These are phyloP conservation scores for Hippocampus mohnikei DNA, from an alignment of 2,113 vertebrate genomes.

Conservation along the genomic window DNA sequence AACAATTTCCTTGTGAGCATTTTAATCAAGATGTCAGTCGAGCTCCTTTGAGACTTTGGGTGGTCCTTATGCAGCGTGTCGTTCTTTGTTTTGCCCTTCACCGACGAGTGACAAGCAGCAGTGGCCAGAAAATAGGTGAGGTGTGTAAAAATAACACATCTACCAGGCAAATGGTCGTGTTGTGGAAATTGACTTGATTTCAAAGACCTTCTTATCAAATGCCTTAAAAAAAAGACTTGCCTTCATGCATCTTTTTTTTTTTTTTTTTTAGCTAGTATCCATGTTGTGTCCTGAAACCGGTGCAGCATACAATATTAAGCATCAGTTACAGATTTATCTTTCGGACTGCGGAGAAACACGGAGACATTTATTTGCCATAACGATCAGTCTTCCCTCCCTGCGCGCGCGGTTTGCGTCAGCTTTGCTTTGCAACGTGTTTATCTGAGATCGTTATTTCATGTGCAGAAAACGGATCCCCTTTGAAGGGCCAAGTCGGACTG, in stretches of 20 bases:
- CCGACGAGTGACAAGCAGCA: background rate
- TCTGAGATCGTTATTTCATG: conserved; percentile 70
- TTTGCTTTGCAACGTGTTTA: conserved; percentile 59
- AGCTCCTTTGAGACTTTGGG: background rate
- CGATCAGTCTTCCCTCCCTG: conserved; percentile 28
- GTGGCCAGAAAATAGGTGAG: background rate
- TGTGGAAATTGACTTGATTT: conserved; percentile 23
- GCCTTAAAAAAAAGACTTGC: conserved; percentile 39
- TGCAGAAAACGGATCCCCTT: conserved; percentile 65
- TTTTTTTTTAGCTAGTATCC: conserved; percentile 7
- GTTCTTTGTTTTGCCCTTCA: background rate
- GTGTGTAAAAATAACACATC: conserved; percentile 16
- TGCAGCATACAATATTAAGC: conserved; percentile 22
- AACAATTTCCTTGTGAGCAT: background rate
- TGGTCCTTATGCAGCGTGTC: background rate
- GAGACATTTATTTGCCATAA: conserved; percentile 36
- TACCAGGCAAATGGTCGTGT: conserved; percentile 17
- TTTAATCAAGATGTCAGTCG: background rate
- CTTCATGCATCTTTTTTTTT: conserved; percentile 19
- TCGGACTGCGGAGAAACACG: conserved; percentile 29
- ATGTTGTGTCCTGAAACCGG: conserved; percentile 19
- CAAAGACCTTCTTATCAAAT: conserved; percentile 51
- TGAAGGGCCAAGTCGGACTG: conserved; percentile 58
- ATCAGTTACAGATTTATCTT: conserved; percentile 25
- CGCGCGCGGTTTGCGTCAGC: conserved; percentile 48